Percentiles rank a stretch among this genome's conserved stretches.
Evolutionary conservation across 2,113 vertebrate species (phyloP).

Genomic region (Gadus chalcogrammus): DNA sequence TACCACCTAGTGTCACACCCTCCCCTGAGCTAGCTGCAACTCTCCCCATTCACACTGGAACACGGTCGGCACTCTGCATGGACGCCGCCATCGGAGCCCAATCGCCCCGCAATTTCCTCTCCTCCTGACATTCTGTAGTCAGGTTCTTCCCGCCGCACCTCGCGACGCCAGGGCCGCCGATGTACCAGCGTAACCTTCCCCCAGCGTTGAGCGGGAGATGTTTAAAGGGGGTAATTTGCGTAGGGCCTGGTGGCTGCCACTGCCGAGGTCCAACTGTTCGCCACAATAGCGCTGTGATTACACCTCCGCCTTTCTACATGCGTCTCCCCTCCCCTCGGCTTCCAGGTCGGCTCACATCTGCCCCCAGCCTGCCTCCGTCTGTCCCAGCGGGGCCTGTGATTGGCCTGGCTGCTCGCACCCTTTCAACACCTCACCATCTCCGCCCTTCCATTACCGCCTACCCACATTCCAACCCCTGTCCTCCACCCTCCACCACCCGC

Average conservation of each 20-base stretch:
- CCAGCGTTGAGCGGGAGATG: slow-evolving; percentile 25
- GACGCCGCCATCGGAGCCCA: no score
- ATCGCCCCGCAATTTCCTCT: no score
- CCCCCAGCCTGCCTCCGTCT: no score
- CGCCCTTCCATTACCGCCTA: slow-evolving; percentile 39
- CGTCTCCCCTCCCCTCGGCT: slow-evolving; percentile 50
- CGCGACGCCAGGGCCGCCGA: not conserved
- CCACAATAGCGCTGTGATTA: slow-evolving; percentile 71
- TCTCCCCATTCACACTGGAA: no score
- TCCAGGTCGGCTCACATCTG: slow-evolving; percentile 15
- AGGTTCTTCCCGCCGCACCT: not conserved
- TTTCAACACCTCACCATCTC: slow-evolving; percentile 38
- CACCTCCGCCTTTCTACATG: slow-evolving; percentile 46
- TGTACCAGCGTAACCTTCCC: not conserved
- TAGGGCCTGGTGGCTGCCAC: slow-evolving; percentile 33
- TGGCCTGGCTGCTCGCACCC: slow-evolving; percentile 42
- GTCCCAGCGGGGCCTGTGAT: slow-evolving; percentile 63
- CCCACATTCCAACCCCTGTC: slow-evolving; percentile 26
- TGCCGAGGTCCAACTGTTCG: slow-evolving; percentile 55
- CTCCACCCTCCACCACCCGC: slow-evolving; percentile 1
- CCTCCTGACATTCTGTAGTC: no score
- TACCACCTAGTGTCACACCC: no score
- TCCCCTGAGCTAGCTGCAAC: no score
- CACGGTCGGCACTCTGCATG: no score
- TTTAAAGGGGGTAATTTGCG: slow-evolving; percentile 64